A percentile compares a stretch with the other conserved stretches of the same genome.
Conservation (phyloP, 2,888 invertebrate species). For the Pedicia rivosa region DNA sequence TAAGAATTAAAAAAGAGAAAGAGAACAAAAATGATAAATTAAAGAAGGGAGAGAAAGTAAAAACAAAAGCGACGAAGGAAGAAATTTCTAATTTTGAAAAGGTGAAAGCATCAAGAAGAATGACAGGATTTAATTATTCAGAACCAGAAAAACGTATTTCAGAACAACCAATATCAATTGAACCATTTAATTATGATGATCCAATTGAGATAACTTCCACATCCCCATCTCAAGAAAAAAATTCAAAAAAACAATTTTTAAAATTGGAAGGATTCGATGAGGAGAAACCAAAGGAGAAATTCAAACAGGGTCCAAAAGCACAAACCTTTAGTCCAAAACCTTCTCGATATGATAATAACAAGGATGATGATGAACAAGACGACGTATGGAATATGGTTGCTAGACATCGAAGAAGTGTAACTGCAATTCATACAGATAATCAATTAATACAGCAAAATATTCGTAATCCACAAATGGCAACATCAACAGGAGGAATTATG, state of each 20-base stretch:
- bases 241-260: no score
- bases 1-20: constrained; percentile 4
- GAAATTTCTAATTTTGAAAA: background rate
- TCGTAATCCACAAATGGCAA: background rate
- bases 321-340: no score
- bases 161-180: no score
- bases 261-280: no score
- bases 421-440: background rate
- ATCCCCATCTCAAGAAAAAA: no score
- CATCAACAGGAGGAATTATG: constrained; percentile 2
- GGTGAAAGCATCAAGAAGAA: constrained; percentile 2
- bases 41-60: constrained; percentile 20
- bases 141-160: no score
- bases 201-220: no score
- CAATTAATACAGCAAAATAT: constrained; percentile 2
- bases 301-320: no score
- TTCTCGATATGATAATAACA: background rate
- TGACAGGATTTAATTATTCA: no score
- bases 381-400: constrained; percentile 38
- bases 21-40: constrained; percentile 13
- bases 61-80: constrained; percentile 1
- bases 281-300: no score
- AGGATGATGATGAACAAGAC: constrained; percentile 13
- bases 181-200: no score
- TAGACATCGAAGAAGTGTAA: constrained; percentile 24